phyloP scores from a whole-genome alignment of 2,888 invertebrate species.

The Himalopsyche kuldschensis region DNA sequence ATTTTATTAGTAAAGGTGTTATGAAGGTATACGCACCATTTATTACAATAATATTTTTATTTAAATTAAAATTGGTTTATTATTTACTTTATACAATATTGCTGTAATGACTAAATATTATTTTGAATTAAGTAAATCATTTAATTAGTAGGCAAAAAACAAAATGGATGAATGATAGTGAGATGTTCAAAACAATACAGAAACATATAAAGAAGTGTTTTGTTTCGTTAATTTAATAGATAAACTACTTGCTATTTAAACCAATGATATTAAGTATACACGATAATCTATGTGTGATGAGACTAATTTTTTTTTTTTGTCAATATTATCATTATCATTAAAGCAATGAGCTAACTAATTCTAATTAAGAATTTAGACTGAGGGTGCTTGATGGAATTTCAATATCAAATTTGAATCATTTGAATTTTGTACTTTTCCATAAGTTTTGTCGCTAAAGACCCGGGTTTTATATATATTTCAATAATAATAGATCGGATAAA shows the following conservation, averaged over 20 bases:
- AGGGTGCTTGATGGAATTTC: too few relatives aligned
- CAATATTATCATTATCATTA: too few relatives aligned
- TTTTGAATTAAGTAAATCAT: background rate
- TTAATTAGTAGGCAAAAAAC: background rate
- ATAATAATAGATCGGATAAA: too few relatives aligned
- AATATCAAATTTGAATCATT: too few relatives aligned
- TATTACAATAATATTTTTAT: background rate
- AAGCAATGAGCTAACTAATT: too few relatives aligned
- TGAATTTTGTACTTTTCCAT: too few relatives aligned
- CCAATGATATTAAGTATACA: background rate
- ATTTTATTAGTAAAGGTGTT: background rate
- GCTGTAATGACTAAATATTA: background rate
- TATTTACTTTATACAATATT: background rate
- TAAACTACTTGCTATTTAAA: background rate
- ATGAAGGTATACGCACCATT: background rate
- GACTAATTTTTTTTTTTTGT: too few relatives aligned
- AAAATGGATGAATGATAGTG: background rate
- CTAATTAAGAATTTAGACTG: too few relatives aligned
- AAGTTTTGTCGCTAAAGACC: too few relatives aligned
- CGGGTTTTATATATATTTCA: too few relatives aligned
- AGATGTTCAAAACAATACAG: background rate
- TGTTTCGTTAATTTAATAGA: background rate
- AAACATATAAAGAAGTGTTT: background rate
- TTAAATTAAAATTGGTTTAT: background rate
- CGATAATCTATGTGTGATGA: background rate